Evolutionary conservation across 2,113 vertebrate species (phyloP).

Genomic region (Myxocyprinus asiaticus): DNA sequence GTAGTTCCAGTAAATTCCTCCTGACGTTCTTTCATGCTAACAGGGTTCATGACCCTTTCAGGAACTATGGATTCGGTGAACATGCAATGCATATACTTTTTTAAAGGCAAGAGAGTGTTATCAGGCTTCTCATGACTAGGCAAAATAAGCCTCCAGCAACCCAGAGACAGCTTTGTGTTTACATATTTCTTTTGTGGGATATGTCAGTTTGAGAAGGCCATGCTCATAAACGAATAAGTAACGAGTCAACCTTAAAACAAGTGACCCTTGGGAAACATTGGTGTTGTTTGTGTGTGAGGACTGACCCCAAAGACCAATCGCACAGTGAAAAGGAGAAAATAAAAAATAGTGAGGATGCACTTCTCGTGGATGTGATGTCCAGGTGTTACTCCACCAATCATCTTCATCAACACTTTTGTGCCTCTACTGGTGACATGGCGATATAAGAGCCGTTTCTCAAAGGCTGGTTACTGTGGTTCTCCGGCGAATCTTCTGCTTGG

Average conservation of each 20-base stretch:
- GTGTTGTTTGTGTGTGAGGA: constrained; percentile 4
- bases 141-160: constrained; percentile 16
- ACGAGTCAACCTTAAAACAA: too few relatives aligned
- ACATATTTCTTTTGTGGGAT: not conserved
- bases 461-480: constrained; percentile 66
- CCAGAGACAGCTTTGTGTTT: constrained; percentile 21
- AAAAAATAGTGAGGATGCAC: too few relatives aligned
- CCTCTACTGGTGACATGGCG: constrained; percentile 80
- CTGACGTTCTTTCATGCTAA: too few relatives aligned
- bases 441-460: constrained; percentile 77
- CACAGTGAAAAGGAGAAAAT: constrained; percentile 41
- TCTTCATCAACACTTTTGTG: constrained; percentile 77
- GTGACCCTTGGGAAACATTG: constrained; percentile 7
- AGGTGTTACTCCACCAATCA: too few relatives aligned
- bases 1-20: constrained; percentile 3
- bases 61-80: not conserved
- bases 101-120: constrained; percentile 37
- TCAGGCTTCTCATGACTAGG: constrained; percentile 38
- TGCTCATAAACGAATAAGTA: too few relatives aligned
- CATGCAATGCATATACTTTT: constrained; percentile 24
- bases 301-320: constrained; percentile 38
- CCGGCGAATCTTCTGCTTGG: constrained; percentile 72
- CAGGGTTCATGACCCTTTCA: too few relatives aligned
- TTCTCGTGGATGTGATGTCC: too few relatives aligned
- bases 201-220: not conserved